phyloP scores from a whole-genome alignment of 2,888 invertebrate genomes.

The Chymomyza caudatula region DNA sequence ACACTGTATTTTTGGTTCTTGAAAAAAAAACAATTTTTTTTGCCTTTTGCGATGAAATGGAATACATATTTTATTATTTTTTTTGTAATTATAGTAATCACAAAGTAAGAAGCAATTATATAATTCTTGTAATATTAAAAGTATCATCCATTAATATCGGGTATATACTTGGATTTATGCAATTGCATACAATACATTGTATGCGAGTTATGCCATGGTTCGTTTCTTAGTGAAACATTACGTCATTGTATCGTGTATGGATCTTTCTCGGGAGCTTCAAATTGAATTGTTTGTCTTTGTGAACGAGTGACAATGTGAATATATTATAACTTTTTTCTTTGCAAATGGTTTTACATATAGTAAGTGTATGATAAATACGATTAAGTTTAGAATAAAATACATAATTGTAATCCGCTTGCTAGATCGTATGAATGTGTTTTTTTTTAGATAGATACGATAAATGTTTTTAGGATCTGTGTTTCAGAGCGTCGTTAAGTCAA shows the following conservation, averaged over 20 bases:
- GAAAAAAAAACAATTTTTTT: neutral
- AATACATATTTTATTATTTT: constrained; percentile 45
- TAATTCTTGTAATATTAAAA: constrained; percentile 33
- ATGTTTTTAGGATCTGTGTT: constrained; percentile 32
- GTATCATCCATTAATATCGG: constrained; percentile 32
- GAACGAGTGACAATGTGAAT: constrained; percentile 20
- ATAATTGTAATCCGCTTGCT: constrained; percentile 12
- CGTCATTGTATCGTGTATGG: neutral
- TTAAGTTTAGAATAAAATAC: constrained; percentile 47
- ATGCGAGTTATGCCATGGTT: no score
- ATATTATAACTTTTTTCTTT: constrained; percentile 43
- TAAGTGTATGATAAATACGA: constrained; percentile 53
- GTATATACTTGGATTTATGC: neutral
- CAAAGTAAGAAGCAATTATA: constrained; percentile 45
- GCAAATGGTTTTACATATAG: constrained; percentile 45
- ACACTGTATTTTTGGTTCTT: neutral
- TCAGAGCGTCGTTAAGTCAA: constrained; percentile 28
- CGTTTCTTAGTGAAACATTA: neutral
- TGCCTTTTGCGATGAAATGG: constrained; percentile 58
- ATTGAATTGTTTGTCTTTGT: constrained; percentile 26
- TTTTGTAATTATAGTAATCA: constrained; percentile 52
- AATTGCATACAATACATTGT: no score
- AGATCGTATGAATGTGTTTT: neutral
- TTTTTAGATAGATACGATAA: constrained; percentile 21
- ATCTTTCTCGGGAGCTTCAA: neutral